Base-by-base conservation (phyloP, 2,888 invertebrate species). In the Netelia fuscicornis region DNA sequence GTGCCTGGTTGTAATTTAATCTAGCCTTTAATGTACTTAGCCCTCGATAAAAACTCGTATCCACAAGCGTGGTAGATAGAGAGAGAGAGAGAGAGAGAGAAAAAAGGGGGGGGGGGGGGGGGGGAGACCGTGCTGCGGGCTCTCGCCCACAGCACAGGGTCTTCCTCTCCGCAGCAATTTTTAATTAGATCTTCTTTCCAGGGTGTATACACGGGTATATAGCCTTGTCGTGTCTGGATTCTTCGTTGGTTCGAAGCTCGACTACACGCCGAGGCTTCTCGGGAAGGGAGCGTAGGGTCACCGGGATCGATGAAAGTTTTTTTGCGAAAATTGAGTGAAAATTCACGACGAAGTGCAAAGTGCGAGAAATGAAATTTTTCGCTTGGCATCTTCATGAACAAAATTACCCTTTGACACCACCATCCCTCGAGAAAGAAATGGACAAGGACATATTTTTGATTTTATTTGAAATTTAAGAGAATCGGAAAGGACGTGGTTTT, bases 1-100 rank as follows among this genome's bases (percentile, higher is more conserved):
- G 86, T 86, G 87, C 86, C 82, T 86, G 70, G 86, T 79, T 87
- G 85, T 90, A 90, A 90, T 87, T 89, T 89, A 87, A 89, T 89
- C 85, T 84, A 88, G 70, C 85, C 84, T 84, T 88, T 87, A 87
- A 89, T 89, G 87, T 86, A 87, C 88, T 89, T 87, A 87, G 85
- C 80, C 87, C 82, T 72, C 87, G 86, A 88, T 88, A 86, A 87
- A 88, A 86, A 76, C 84, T 77, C 80, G 81, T 77, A 77, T 76
- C 84, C 67, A 65, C 71, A 56, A 25, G 64, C 54, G 25, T 20
- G 48, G 17, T 44, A 56, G 25, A 17, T 48, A 25, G 52, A 37
- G 23, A 25, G 13, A 20, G 20, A 17, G 23, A 37, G 8, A 20
- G 52, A 42, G 42, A 42, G 48, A 23, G 20, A 20, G 20, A 20